phyloP scores from a whole-genome alignment of 92 coral and sea anemone species.

The Porites rus region DNA sequence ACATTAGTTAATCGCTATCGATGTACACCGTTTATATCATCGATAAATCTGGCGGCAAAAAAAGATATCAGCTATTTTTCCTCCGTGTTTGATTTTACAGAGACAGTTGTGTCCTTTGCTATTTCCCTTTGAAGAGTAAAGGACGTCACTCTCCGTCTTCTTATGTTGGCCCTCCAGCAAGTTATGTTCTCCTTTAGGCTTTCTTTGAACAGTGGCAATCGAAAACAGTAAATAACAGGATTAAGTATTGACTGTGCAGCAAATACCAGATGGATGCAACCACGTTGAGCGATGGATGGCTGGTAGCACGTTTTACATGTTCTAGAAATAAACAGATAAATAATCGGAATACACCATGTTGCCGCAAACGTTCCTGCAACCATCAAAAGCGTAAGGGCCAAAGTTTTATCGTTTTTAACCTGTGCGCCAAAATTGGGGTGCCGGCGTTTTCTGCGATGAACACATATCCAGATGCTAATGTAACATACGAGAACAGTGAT shows the following conservation, averaged over 20 bases:
- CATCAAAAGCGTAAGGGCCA: slow-evolving; percentile 10
- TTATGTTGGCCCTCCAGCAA: neutral
- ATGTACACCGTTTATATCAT: too few species aligned
- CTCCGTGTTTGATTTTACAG: too few species aligned
- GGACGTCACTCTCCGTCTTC: neutral
- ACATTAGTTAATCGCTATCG: too few species aligned
- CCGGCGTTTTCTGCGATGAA: neutral
- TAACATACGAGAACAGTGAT: neutral
- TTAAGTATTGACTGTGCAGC: slow-evolving; percentile 15
- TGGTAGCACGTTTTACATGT: neutral
- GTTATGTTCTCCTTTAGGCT: neutral
- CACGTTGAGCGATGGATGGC: neutral
- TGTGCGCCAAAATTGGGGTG: neutral
- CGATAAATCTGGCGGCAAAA: too few species aligned
- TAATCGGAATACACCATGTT: slow-evolving; percentile 10
- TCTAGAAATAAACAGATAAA: neutral
- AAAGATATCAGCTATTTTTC: too few species aligned
- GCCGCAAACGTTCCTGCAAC: slow-evolving; percentile 7
- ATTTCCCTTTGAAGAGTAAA: neutral
- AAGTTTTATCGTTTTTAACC: slow-evolving; percentile 2
- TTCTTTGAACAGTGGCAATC: slow-evolving; percentile 11
- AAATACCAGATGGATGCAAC: neutral
- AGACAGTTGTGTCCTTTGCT: neutral
- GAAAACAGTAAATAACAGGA: slow-evolving; percentile 19
- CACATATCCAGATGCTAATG: slow-evolving; percentile 7